Conservation (phyloP, 2,113 vertebrate genomes). For the Sphyrna mokarran region DNA sequence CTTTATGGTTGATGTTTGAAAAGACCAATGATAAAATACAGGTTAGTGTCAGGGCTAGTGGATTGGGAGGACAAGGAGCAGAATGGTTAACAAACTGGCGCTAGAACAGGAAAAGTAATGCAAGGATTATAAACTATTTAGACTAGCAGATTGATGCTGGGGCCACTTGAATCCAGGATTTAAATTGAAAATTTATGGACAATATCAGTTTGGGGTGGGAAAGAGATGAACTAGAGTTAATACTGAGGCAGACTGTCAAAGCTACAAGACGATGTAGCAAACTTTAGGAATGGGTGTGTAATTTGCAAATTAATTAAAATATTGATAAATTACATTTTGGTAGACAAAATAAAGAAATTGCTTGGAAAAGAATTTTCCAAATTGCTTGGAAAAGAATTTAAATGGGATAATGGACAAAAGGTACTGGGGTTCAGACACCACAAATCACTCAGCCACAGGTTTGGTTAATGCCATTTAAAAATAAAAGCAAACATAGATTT, state of each 20-base stretch:
- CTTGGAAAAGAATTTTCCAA: neutral
- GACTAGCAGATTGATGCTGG: neutral
- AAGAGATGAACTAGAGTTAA: neutral
- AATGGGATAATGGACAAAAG: neutral
- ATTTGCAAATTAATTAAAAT: neutral
- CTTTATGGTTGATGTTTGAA: neutral
- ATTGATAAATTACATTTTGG: neutral
- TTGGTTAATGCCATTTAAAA: neutral
- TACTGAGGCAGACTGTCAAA: neutral
- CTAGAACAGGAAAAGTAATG: neutral
- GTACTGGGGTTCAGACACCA: neutral
- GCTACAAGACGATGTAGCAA: neutral
- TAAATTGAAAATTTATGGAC: neutral
- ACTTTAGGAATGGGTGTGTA: neutral
- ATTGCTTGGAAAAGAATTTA: neutral
- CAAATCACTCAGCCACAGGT: neutral
- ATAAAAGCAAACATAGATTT: too few relatives aligned
- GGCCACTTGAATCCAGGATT: neutral
- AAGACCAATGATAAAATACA: neutral
- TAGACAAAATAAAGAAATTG: neutral
- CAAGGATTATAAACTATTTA: neutral
- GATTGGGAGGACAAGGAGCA: neutral
- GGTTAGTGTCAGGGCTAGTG: neutral
- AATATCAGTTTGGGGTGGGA: neutral
- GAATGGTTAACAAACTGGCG: neutral